phyloP scores from a whole-genome alignment of 1,140 invertebrate species.

The Lepidostoma basale region DNA sequence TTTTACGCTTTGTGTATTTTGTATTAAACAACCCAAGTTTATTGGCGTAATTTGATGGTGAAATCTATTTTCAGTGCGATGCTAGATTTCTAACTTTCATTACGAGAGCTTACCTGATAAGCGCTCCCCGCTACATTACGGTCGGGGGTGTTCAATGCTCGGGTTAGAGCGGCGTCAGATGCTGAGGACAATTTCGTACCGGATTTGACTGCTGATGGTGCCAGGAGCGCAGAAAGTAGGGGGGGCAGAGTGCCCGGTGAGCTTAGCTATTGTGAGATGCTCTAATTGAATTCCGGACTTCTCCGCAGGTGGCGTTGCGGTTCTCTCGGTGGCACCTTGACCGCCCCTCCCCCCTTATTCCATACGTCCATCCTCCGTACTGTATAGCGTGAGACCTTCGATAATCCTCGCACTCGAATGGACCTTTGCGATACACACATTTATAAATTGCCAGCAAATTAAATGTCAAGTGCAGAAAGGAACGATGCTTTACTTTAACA shows the following conservation, averaged over 20 bases:
- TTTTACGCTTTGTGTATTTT: too few relatives aligned
- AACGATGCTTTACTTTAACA: not conserved
- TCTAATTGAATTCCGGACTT: constrained; percentile 43
- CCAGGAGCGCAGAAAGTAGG: not conserved
- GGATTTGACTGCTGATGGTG: not conserved
- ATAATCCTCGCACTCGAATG: not conserved
- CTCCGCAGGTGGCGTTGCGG: constrained; percentile 36
- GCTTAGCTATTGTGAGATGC: constrained; percentile 35
- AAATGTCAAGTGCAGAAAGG: not conserved
- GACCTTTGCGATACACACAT: not conserved
- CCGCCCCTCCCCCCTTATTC: not conserved
- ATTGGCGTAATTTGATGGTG: too few relatives aligned
- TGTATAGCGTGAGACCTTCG: not conserved
- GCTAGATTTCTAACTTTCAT: not conserved
- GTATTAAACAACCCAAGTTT: too few relatives aligned
- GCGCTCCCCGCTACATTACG: not conserved
- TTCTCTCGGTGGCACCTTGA: constrained; percentile 24
- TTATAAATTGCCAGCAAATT: not conserved
- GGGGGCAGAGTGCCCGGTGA: constrained; percentile 3
- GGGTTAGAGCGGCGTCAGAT: constrained; percentile 5
- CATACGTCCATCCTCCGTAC: not conserved
- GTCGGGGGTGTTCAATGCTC: constrained; percentile 9
- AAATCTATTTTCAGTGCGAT: not conserved
- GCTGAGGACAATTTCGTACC: not conserved
- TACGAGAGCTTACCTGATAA: constrained; percentile 11